These are phyloP conservation scores for honey bee (Apis mellifera) DNA, from an alignment of 1,140 invertebrate species.

Conservation along the genomic window Amel_HAv3.1 CM009939.2:7812501-7813000, in stretches of 20 bases:
- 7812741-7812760: conserved; percentile 1
- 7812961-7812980: not conserved
- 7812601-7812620: not conserved
- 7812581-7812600: not conserved
- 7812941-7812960: not conserved
- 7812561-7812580: not conserved
- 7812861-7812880: not conserved
- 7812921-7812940: not conserved
- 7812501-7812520: not conserved
- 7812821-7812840: not conserved
- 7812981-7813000: not conserved
- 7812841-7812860: not conserved
- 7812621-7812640: not conserved
- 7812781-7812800: not conserved
- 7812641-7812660: not conserved
- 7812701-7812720: not conserved
- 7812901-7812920: not conserved
- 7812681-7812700: not conserved
- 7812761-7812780: conserved; percentile 36
- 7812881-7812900: not conserved
- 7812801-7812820: not conserved
- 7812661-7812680: not conserved
- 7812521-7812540: not conserved
- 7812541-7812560: not conserved
- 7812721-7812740: not conserved